Evolutionary conservation across 1,140 invertebrate genomes (phyloP), one percentile per base, ranked within the genome.

Genomic region (Neotoxoptera formosana): DNA sequence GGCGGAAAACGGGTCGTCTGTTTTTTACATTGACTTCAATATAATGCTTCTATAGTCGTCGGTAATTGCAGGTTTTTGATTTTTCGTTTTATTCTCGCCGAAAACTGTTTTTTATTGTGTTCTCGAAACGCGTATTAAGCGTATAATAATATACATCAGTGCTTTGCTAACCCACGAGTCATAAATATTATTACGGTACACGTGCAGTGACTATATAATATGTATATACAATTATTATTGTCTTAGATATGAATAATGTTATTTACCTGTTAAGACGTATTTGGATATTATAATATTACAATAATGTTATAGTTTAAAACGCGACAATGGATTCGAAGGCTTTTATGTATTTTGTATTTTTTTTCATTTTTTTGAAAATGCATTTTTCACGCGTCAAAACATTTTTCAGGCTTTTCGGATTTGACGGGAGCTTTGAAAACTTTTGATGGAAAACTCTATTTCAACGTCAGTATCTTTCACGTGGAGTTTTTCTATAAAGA

Each of bases 401-500:
- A 92, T 92, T 92, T 92, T 92, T 83, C 67, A 48, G 45, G 90
- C 76, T 92, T 92, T 92, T 48, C n/a, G 45, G 41, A 92, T 92
- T 92, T 92, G 67, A 83, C n/a, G 90, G 90, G 90, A 91, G 60
- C 60, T 92, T 92, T 92, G 90, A 41, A 92, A 92, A 92, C 45
- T 92, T 92, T 92, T 92, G 90, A 92, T 92, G 90, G 90, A 92
- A 92, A 92, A 81, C 45, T 76, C 60, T 92, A 92, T 83, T 51
- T 92, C 67, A 48, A 83, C 56, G 89, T 90, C 53, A 60, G 89
- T 90, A 45, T 67, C 25, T 67, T 60, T 67, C 30, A 45, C 56
- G 89, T 47, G 67, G 90, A 76, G 45, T 83, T 48, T 92, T 92
- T 83, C 90, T 83, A 76, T 76, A 83, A 34, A 76, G n/a, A 83